Conservation (phyloP, 2,113 vertebrate genomes). For the Ochotona curzoniae region DNA sequence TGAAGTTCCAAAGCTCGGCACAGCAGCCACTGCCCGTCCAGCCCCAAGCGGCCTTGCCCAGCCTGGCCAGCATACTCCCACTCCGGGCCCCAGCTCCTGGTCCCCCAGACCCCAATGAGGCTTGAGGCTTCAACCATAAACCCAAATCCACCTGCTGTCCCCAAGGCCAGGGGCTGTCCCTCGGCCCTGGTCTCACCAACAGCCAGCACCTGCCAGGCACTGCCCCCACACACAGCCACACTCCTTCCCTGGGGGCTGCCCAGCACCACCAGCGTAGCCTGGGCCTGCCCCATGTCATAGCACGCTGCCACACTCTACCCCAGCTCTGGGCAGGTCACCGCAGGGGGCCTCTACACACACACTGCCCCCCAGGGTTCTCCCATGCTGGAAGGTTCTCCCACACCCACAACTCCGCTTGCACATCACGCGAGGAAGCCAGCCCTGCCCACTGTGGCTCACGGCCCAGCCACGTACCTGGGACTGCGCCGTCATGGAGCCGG, state of each 20-base stretch:
- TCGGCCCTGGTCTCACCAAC: not conserved
- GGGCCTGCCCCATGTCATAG: rapidly evolving
- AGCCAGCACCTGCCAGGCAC: rapidly evolving
- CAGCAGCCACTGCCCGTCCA: rapidly evolving
- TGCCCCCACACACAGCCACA: not conserved
- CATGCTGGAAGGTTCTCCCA: rapidly evolving
- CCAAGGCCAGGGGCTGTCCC: rapidly evolving
- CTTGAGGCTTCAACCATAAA: not conserved
- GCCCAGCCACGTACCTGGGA: not conserved
- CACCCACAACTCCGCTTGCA: rapidly evolving
- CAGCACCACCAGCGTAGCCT: rapidly evolving
- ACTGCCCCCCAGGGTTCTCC: not conserved
- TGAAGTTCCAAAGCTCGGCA: not conserved
- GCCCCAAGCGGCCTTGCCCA: rapidly evolving
- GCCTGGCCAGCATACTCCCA: rapidly evolving
- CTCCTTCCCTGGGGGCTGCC: rapidly evolving
- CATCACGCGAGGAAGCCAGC: not conserved
- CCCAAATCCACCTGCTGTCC: not conserved
- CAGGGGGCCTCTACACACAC: not conserved
- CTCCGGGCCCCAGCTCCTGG: not conserved
- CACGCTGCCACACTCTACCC: rapidly evolving
- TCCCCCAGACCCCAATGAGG: not conserved
- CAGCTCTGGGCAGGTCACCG: rapidly evolving
- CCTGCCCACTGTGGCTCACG: not conserved
- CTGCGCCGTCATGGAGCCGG: rapidly evolving